phyloP scores from a whole-genome alignment of 2,888 invertebrate genomes.

The Noctua pronuba region DNA sequence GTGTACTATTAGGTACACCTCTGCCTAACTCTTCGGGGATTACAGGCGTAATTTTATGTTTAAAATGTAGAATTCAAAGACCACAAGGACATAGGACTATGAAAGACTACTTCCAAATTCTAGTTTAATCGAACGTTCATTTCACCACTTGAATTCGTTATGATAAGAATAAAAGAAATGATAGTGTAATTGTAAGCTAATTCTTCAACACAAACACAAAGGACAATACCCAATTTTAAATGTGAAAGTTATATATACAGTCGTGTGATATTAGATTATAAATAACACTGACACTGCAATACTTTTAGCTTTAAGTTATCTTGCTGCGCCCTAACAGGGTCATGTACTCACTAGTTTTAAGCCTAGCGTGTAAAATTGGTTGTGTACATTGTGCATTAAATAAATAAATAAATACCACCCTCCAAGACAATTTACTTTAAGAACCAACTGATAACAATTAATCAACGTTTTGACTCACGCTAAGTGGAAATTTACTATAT shows the following conservation, averaged over 20 bases:
- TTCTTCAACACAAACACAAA: slow-evolving; percentile 6
- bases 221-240: too few relatives aligned
- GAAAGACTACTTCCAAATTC: background rate
- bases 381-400: too few relatives aligned
- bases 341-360: too few relatives aligned
- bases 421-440: slow-evolving; percentile 2
- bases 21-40: background rate
- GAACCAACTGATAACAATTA: slow-evolving; percentile 21
- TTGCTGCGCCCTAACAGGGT: too few relatives aligned
- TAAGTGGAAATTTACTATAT: slow-evolving; percentile 46
- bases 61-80: background rate
- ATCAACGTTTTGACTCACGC: slow-evolving; percentile 36
- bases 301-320: too few relatives aligned
- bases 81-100: background rate
- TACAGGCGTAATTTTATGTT: background rate
- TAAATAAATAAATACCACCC: too few relatives aligned
- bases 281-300: too few relatives aligned
- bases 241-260: too few relatives aligned
- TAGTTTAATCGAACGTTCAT: background rate
- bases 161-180: background rate
- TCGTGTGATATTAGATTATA: too few relatives aligned
- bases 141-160: background rate
- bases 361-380: too few relatives aligned
- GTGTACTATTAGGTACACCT: too few relatives aligned
- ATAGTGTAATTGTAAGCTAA: background rate